Conservation (phyloP, 2,888 invertebrate genomes). For the Mechanitis mazaeus region DNA sequence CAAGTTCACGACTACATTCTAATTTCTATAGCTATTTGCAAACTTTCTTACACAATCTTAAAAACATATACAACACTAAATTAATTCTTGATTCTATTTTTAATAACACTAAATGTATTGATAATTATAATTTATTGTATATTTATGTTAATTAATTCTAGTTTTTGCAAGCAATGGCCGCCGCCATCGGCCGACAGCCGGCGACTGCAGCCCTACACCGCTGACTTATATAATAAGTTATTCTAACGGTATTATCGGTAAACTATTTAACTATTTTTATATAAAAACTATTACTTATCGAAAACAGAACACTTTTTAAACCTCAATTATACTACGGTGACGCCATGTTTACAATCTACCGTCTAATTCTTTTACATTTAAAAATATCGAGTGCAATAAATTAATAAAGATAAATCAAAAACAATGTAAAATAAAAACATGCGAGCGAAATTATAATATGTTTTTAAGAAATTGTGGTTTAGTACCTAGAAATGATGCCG, state of each 20-base stretch:
- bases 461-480: too few species aligned
- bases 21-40: background rate
- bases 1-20: background rate
- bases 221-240: constrained; percentile 58
- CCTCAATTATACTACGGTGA: background rate
- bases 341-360: too few species aligned
- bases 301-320: background rate
- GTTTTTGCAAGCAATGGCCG: constrained; percentile 37
- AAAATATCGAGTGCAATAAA: too few species aligned
- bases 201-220: constrained; percentile 47
- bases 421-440: too few species aligned
- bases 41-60: background rate
- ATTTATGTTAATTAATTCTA: constrained; percentile 3
- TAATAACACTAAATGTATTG: background rate
- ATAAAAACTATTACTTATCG: background rate
- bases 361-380: too few species aligned
- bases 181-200: constrained; percentile 41
- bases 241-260: constrained; percentile 55
- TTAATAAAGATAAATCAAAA: too few species aligned
- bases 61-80: background rate
- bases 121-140: too few species aligned
- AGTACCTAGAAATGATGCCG: too few species aligned
- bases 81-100: background rate
- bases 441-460: too few species aligned
- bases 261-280: constrained; percentile 36